Percentiles rank a stretch among this genome's conserved stretches.
These are phyloP conservation scores for Machimus rusticus DNA, from an alignment of 2,888 invertebrate genomes.

Conservation along the genomic window DNA sequence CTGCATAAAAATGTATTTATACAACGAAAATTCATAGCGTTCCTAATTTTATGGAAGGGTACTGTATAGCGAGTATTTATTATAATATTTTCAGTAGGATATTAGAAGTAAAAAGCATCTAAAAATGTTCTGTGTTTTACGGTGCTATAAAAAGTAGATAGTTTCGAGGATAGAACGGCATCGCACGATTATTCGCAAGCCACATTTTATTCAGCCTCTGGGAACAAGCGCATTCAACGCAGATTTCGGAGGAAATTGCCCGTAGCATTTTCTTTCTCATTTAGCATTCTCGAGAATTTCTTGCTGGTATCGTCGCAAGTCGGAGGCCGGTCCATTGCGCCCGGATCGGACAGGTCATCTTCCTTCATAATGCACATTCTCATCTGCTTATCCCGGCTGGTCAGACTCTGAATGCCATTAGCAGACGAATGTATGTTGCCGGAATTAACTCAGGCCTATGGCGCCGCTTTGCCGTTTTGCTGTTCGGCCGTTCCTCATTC, in stretches of 20 bases:
- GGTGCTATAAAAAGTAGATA: background rate
- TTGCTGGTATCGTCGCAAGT: background rate
- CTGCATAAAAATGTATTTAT: no score
- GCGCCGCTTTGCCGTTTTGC: background rate
- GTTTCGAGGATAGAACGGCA: background rate
- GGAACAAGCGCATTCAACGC: background rate
- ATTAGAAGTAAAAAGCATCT: background rate
- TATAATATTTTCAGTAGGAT: background rate
- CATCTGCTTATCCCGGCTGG: slow-evolving; percentile 19
- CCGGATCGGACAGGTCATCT: slow-evolving; percentile 3
- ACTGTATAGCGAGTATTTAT: no score
- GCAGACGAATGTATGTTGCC: background rate
- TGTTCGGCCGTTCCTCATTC: background rate
- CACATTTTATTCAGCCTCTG: background rate
- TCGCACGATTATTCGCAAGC: background rate
- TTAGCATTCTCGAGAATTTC: slow-evolving; percentile 5
- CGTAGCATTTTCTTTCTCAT: background rate
- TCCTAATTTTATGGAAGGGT: no score
- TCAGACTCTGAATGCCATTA: background rate
- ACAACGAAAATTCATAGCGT: no score
- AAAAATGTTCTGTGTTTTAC: background rate
- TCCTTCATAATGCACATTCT: slow-evolving; percentile 19
- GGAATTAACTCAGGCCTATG: slow-evolving; percentile 15
- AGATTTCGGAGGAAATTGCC: background rate
- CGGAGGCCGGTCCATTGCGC: background rate